Percentiles rank a stretch among this genome's conserved stretches.
phyloP scores from a whole-genome alignment of 2,113 vertebrate genomes.

The Oryzias curvinotus region DNA sequence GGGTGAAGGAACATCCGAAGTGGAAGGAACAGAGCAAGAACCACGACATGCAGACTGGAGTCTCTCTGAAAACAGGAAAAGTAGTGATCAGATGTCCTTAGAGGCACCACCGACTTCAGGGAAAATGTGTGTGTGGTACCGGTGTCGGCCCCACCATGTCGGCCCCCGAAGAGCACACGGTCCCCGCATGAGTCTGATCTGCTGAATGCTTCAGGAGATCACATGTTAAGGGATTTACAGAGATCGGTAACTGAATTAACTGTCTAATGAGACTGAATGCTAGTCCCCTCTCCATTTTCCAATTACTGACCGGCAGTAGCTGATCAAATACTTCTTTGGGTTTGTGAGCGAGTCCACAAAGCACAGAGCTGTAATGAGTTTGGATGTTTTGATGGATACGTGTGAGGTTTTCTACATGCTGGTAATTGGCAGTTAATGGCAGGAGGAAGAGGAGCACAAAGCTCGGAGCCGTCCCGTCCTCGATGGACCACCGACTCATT shows the following conservation, averaged over 20 bases:
- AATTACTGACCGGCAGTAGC: conserved; percentile 36
- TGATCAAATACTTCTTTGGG: conserved; percentile 52
- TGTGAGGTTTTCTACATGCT: conserved; percentile 42
- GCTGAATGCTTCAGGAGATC: too few species aligned
- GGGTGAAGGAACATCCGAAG: too few species aligned
- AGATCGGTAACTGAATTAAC: conserved; percentile 29
- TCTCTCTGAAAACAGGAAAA: too few species aligned
- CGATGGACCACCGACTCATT: conserved; percentile 61
- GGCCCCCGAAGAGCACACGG: too few species aligned
- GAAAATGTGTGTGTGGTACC: too few species aligned
- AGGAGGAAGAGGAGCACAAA: conserved; percentile 34
- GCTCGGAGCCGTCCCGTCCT: conserved; percentile 37
- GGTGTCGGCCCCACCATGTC: too few species aligned
- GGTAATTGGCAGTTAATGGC: conserved; percentile 60
- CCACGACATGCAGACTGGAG: too few species aligned
- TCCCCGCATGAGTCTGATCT: too few species aligned
- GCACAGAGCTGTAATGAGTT: conserved; percentile 45
- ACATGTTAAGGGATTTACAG: background rate
- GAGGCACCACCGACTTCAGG: too few species aligned
- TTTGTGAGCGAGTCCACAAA: conserved; percentile 46
- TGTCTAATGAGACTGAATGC: conserved; percentile 19
- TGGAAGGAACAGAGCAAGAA: too few species aligned
- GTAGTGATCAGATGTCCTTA: too few species aligned
- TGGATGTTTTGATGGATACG: conserved; percentile 11
- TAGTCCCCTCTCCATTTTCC: background rate